Evolutionary conservation across 2,888 invertebrate genomes (phyloP).

Genomic region (Koerneria pararmatus): DNA sequence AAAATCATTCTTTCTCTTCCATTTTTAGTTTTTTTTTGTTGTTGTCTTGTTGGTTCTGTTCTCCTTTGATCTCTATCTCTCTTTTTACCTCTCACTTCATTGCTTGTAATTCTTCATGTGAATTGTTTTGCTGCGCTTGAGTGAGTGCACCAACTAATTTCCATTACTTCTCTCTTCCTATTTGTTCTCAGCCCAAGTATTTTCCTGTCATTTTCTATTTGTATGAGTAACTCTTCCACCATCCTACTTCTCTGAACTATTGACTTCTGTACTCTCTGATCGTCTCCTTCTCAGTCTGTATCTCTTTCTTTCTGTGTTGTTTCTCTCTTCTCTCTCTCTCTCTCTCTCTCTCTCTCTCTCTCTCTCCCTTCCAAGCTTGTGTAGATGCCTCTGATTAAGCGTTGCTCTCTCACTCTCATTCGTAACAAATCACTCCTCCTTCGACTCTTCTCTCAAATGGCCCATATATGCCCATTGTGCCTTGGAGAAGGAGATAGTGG

Average conservation of each 20-base stretch:
- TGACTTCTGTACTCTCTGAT: neutral
- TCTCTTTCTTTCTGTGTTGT: neutral
- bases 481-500: neutral
- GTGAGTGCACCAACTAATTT: no score
- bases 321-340: neutral
- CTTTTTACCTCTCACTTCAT: no score
- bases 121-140: no score
- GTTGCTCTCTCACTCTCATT: neutral
- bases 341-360: neutral
- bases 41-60: neutral
- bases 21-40: neutral
- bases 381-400: neutral
- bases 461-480: neutral
- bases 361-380: neutral
- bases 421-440: no score
- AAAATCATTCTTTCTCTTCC: neutral
- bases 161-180: no score
- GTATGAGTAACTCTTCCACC: neutral
- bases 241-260: neutral
- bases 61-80: no score
- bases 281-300: neutral
- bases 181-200: neutral
- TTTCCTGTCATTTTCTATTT: neutral
- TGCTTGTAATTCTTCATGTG: no score
- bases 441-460: slow-evolving; percentile 6